Evolutionary conservation across 2,888 invertebrate species (phyloP), one percentile per base, ranked within the genome.

Genomic region (Odontocerum albicorne): DNA sequence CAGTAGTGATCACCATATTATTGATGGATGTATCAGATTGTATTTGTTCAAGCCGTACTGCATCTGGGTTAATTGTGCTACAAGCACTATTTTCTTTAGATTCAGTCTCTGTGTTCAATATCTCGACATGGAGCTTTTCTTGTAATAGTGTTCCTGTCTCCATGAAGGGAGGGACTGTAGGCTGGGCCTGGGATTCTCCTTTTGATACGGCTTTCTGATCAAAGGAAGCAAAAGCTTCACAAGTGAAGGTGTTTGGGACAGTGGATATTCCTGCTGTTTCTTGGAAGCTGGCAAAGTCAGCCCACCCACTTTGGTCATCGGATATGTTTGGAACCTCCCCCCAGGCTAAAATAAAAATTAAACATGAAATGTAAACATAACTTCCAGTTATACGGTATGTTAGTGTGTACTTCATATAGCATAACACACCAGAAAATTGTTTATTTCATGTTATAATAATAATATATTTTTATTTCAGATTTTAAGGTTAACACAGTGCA

Each of bases 221-320:
- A 12, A 47, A 53, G 4, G 52, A 52, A 6, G 57, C 57, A 16
- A 57, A 57, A 21, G 56, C 44, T 44, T 56, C 39, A 15, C 56
- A 56, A 17, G 56, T 52, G 32, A 56, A 56, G 8, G 40, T 52
- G 16, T 51, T 49, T 20, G 56, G 52, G 4, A 52, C 47, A 8
- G 40, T 47, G 2, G 56, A 52, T 44, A 49, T 56, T 20, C 56
- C 52, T 10, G 50, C 49, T 2, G 56, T 49, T 20, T 52, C 53
- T 39, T 52, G 52, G n/a, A 57, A 47, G 32, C 52, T 60, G 12
- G 50, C 56, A 31, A 61, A 61, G 39, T 61, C 58, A 4, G 61
- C 61, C 61, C 61, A 61, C 8, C 52, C 61, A 13, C 33, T 53
- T 35, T 60, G 57, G 4, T 57, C 49, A 36, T 55, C 36, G 12